These are phyloP conservation scores for Otocyon megalotis DNA, from an alignment of 2,113 vertebrate species.

Conservation along the genomic window DNA sequence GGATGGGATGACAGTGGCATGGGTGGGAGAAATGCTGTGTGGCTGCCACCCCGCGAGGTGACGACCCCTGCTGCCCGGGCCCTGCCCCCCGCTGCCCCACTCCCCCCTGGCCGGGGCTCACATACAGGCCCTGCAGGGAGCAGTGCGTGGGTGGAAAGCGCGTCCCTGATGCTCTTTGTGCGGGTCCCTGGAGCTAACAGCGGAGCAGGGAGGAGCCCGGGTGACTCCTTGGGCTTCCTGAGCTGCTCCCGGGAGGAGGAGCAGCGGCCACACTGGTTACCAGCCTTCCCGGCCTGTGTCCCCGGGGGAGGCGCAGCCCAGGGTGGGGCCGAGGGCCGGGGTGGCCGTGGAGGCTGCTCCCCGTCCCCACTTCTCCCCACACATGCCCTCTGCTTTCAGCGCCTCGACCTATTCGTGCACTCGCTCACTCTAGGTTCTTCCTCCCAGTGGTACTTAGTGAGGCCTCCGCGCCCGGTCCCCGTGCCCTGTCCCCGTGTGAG, in stretches of 20 bases:
- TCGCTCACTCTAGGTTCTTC: not conserved
- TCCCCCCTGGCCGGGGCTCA: not conserved
- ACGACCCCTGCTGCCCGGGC: too few species aligned
- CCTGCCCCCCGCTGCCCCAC: too few species aligned
- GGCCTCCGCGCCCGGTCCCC: not conserved
- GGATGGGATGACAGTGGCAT: not conserved
- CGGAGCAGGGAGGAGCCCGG: not conserved
- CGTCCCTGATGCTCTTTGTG: not conserved
- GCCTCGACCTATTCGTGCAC: not conserved
- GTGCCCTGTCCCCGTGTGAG: not conserved
- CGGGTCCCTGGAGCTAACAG: slow-evolving; percentile 58
- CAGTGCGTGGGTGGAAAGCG: not conserved
- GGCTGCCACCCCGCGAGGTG: too few species aligned
- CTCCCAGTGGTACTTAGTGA: not conserved
- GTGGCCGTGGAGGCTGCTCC: not conserved
- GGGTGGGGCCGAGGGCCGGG: too few species aligned
- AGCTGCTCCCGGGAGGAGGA: slow-evolving; percentile 50
- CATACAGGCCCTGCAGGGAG: not conserved
- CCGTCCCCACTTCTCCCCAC: not conserved
- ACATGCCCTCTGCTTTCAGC: not conserved
- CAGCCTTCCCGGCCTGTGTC: not conserved
- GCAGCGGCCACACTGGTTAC: not conserved
- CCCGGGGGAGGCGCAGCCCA: too few species aligned
- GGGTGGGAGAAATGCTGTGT: not conserved
- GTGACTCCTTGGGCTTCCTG: slow-evolving; percentile 50